Conservation (phyloP, 2,113 vertebrate species). For the Crypturellus undulatus region DNA sequence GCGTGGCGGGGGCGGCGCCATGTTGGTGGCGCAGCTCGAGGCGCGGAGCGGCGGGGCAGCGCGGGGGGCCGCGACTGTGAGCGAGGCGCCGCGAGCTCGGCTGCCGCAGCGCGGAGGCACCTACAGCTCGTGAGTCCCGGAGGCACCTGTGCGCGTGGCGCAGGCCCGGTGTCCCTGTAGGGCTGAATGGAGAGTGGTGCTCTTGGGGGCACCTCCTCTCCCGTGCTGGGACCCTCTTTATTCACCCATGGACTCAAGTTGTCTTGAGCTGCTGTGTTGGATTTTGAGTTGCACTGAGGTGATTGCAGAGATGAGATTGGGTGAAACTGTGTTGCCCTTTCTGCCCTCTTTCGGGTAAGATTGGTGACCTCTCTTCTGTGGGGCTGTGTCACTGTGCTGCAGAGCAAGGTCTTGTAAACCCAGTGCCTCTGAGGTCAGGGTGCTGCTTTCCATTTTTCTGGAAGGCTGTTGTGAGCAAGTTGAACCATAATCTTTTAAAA, state of each 20-base stretch:
- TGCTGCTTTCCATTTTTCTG: not conserved
- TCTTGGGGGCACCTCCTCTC: fast-evolving
- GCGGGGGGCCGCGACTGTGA: too few relatives aligned
- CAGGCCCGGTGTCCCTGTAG: fast-evolving
- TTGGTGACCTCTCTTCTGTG: too few relatives aligned
- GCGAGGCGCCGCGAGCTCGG: too few relatives aligned
- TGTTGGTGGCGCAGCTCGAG: too few relatives aligned
- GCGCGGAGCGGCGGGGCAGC: too few relatives aligned
- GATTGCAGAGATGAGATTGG: not conserved
- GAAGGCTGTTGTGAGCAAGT: not conserved
- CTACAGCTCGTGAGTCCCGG: fast-evolving
- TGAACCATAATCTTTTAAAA: not conserved
- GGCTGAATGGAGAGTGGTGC: not conserved
- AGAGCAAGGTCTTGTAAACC: not conserved
- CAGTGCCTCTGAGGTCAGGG: not conserved
- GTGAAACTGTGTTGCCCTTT: not conserved
- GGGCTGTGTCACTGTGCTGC: not conserved
- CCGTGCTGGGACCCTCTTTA: fast-evolving
- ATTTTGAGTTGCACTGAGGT: not conserved
- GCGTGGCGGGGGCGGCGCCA: too few relatives aligned
- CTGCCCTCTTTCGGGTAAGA: not conserved
- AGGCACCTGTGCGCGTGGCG: too few relatives aligned
- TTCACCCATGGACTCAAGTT: too few relatives aligned
- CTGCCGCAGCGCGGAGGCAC: fast-evolving
- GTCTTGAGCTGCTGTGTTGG: not conserved